Evolutionary conservation across 2,888 invertebrate genomes (phyloP), one percentile per base, ranked within the genome.

Genomic region (Ephialtes manifestator): DNA sequence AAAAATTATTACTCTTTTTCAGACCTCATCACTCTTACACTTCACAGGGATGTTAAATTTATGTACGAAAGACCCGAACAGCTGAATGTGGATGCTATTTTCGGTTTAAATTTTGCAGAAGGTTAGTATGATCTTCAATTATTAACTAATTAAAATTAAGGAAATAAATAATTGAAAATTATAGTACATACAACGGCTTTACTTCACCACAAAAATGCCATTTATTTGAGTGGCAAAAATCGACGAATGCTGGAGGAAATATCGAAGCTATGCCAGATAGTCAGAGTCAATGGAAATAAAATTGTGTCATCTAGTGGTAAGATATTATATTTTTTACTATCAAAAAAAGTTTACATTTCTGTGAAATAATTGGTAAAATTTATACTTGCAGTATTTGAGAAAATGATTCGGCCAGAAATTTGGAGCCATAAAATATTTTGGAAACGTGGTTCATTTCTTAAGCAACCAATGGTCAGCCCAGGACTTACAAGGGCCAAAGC

Each of bases 51-150:
- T 58, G 78, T 94, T 0, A 83, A 90, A 75, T 94, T 92, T 48
- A 90, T 94, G 86, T 78, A 87, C 13, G 87, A 87, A n/a, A 92
- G 93, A 84, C 87, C 91, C 4, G 80, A 89, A 0, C 90, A 93
- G 78, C 91, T 94, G 90, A 94, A 94, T 87, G 78, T 93, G 2
- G 94, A 94, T 84, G 92, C 91, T 7, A 87, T 92, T 58, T 93
- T 94, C 39, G 94, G 94, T 8, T 84, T 94, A 8, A 91, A 93
- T 20, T 87, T 94, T 10, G 91, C 91, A 0, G 89, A 94, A 92
- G 94, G 94, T 94, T 90, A 90, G 83, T 46, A 55, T 53, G 15
- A 48, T 63, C 24, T 28, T 24, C 46, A 20, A 28, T 39, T 24
- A 20, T 13, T 2, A 20, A 51, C 60, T 24, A 10, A 48, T 39